These are phyloP conservation scores for Nothocercus nigrocapillus DNA, from an alignment of 2,113 vertebrate species.

Conservation along the genomic window DNA sequence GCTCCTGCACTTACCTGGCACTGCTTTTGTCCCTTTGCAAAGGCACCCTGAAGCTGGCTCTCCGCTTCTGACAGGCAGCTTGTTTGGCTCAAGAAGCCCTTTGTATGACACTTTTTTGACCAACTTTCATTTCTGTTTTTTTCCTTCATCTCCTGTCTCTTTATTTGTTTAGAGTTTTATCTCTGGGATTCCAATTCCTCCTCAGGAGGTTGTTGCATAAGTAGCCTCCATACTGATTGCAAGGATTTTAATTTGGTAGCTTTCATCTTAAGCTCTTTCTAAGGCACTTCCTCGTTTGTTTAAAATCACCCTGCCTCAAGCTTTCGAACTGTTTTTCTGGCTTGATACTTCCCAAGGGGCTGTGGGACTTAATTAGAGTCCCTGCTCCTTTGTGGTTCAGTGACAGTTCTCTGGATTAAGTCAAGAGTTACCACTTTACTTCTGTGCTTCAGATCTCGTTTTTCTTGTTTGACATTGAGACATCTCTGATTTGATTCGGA, in stretches of 20 bases:
- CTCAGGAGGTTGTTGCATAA: conserved; percentile 66
- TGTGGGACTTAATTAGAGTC: conserved; percentile 48
- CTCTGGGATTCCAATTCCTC: conserved; percentile 68
- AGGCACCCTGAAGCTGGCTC: rapidly evolving
- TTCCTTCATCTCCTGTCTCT: conserved; percentile 33
- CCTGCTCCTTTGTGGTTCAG: conserved; percentile 31
- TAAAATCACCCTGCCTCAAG: conserved; percentile 69
- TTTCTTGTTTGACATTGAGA: background rate
- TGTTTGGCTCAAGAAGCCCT: background rate
- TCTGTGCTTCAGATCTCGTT: background rate
- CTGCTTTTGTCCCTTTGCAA: background rate
- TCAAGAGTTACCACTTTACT: conserved; percentile 56
- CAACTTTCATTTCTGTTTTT: conserved; percentile 32
- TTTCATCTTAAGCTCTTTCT: conserved; percentile 71
- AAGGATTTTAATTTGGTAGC: conserved; percentile 68
- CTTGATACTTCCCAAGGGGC: conserved; percentile 62
- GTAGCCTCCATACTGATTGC: conserved; percentile 66
- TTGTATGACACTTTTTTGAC: conserved; percentile 7
- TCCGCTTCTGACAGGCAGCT: background rate
- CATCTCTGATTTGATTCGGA: background rate
- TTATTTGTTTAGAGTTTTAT: conserved; percentile 67
- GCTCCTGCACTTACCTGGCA: background rate
- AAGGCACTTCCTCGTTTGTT: conserved; percentile 66
- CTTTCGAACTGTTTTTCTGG: conserved; percentile 37
- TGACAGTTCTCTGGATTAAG: conserved; percentile 54